Conservation (phyloP, 2,113 vertebrate species). For the Phasianus colchicus region DNA sequence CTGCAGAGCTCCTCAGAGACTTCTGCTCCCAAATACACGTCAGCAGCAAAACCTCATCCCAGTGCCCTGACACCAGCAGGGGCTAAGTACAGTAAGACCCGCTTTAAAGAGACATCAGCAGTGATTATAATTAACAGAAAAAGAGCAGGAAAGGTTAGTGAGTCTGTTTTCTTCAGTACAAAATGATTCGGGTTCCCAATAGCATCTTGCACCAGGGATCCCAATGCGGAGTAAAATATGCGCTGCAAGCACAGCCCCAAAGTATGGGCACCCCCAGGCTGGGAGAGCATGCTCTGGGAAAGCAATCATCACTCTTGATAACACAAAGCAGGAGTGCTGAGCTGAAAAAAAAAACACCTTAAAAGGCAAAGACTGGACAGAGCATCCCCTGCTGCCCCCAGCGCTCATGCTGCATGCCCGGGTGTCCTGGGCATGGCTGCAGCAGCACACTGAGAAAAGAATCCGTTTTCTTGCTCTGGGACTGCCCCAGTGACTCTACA, state of each 20-base stretch:
- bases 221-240: neutral
- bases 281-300: neutral
- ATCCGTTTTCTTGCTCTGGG: neutral
- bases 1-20: constrained; percentile 1
- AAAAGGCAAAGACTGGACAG: constrained; percentile 54
- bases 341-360: constrained; percentile 53
- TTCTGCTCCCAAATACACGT: constrained; percentile 38
- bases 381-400: neutral
- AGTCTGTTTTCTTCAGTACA: neutral
- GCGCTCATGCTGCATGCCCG: neutral
- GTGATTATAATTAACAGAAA: neutral
- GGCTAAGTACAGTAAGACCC: neutral
- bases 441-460: too few species aligned
- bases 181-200: neutral
- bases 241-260: neutral
- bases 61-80: neutral
- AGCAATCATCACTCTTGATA: neutral
- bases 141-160: neutral
- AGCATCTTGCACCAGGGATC: fast-evolving
- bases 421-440: neutral
- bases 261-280: neutral
- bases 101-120: neutral
- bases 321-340: constrained; percentile 19
- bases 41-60: neutral
- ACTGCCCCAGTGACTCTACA: neutral